These are phyloP conservation scores for Uloborus plumipes DNA, from an alignment of 2,888 invertebrate genomes.

Conservation along the genomic window DNA sequence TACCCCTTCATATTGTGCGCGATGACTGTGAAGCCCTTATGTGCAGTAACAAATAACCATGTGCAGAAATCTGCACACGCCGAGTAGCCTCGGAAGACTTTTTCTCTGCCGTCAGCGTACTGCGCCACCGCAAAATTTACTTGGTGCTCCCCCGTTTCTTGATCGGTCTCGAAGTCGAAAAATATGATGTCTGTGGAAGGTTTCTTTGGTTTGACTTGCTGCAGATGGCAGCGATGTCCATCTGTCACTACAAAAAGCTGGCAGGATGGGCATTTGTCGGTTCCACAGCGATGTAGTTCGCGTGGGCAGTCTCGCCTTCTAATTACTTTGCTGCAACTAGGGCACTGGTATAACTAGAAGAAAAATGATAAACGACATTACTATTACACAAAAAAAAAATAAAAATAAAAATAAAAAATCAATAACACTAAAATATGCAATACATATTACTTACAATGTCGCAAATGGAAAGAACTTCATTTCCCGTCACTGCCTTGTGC, in stretches of 20 bases:
- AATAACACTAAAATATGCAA: too few species aligned
- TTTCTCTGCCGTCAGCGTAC: conserved; percentile 1
- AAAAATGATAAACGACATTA: not conserved
- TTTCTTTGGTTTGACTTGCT: not conserved
- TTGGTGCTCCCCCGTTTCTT: not conserved
- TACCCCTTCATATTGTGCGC: conserved; percentile 23
- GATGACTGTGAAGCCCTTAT: conserved; percentile 14
- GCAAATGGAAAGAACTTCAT: not conserved
- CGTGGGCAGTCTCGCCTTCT: not conserved
- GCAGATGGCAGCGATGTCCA: not conserved
- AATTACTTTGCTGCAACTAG: conserved; percentile 1
- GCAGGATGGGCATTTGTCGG: conserved; percentile 8
- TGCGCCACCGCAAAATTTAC: conserved; percentile 22
- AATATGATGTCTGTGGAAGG: not conserved
- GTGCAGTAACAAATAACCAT: not conserved
- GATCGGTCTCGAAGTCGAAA: conserved; percentile 22
- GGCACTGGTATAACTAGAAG: conserved; percentile 28
- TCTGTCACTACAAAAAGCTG: not conserved
- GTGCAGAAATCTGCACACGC: not conserved
- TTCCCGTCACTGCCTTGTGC: not conserved
- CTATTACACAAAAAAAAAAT: not conserved
- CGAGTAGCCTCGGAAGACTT: not conserved
- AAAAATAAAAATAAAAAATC: too few species aligned
- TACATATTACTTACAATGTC: not conserved
- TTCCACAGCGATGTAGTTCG: conserved; percentile 11